Evolutionary conservation across 2,797 vertebrate genomes (phyloP).

Genomic region (Sarcoramphus papa): DNA sequence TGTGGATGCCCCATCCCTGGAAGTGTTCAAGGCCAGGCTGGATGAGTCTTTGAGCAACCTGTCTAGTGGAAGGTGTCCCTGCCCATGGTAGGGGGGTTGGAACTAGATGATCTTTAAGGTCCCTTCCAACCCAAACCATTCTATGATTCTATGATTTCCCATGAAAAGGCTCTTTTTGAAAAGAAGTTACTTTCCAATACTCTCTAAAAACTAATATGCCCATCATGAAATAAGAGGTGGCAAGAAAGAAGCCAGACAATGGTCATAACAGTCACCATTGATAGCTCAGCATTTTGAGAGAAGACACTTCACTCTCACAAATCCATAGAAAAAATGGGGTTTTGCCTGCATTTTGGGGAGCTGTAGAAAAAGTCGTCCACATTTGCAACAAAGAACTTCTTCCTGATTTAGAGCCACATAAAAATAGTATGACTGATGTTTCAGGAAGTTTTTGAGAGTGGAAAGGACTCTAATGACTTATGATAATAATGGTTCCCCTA

Average conservation of each 20-base stretch:
- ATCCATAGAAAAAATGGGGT: background rate
- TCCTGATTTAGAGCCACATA: background rate
- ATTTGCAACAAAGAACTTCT: background rate
- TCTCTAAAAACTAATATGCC: background rate
- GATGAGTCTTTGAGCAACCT: too few relatives aligned
- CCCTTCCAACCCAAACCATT: too few relatives aligned
- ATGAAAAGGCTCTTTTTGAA: background rate
- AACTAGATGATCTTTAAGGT: too few relatives aligned
- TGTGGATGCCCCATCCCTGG: too few relatives aligned
- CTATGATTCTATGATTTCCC: background rate
- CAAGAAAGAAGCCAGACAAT: background rate
- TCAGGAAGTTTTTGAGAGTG: background rate
- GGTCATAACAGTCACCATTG: background rate
- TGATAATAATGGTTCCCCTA: background rate
- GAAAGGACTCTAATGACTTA: background rate
- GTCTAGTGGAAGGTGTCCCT: too few relatives aligned
- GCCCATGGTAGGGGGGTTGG: too few relatives aligned
- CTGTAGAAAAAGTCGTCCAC: background rate
- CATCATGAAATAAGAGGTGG: background rate
- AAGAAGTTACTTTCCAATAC: background rate
- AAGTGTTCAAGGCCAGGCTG: too few relatives aligned
- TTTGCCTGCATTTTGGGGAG: background rate
- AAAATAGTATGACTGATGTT: background rate
- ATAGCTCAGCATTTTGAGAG: background rate
- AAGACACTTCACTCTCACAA: background rate